phyloP scores from a whole-genome alignment of 2,797 vertebrate species.

The Eutrigla gurnardus region DNA sequence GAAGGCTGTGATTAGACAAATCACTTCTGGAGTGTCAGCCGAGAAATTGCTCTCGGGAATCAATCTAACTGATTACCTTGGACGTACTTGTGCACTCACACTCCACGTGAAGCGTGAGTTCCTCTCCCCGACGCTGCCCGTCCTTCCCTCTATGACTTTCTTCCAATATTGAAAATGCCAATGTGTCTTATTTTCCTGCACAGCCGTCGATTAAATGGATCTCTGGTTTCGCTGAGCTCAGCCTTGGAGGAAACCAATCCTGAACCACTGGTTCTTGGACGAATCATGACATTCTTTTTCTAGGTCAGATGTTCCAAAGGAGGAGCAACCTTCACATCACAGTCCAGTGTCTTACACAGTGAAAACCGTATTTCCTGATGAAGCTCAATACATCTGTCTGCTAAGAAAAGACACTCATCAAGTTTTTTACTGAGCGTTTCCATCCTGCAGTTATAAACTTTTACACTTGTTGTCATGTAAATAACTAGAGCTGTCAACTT shows the following conservation, averaged over 20 bases:
- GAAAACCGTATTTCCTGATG: too few species aligned
- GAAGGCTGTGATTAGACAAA: constrained; percentile 48
- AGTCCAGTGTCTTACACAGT: too few species aligned
- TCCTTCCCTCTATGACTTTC: constrained; percentile 44
- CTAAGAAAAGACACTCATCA: too few species aligned
- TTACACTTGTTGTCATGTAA: too few species aligned
- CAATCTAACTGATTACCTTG: constrained; percentile 71
- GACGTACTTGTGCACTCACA: constrained; percentile 4
- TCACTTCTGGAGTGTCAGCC: constrained; percentile 27
- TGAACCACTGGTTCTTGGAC: constrained; percentile 55
- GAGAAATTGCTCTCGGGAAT: constrained; percentile 48
- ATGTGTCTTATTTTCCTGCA: constrained; percentile 62
- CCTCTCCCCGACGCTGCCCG: constrained; percentile 22
- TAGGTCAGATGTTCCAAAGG: constrained; percentile 44
- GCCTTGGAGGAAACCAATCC: constrained; percentile 39
- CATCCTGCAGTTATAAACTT: too few species aligned
- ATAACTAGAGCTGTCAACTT: too few species aligned
- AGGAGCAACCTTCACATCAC: background rate
- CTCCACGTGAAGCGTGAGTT: background rate
- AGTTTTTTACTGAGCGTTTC: too few species aligned
- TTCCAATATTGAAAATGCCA: constrained; percentile 60
- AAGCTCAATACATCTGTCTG: too few species aligned
- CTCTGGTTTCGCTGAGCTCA: constrained; percentile 59
- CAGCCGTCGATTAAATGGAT: constrained; percentile 38
- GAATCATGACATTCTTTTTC: constrained; percentile 11